Evolutionary conservation across 1,140 invertebrate genomes (phyloP).

Genomic region (Paraescarpia echinospica): DNA sequence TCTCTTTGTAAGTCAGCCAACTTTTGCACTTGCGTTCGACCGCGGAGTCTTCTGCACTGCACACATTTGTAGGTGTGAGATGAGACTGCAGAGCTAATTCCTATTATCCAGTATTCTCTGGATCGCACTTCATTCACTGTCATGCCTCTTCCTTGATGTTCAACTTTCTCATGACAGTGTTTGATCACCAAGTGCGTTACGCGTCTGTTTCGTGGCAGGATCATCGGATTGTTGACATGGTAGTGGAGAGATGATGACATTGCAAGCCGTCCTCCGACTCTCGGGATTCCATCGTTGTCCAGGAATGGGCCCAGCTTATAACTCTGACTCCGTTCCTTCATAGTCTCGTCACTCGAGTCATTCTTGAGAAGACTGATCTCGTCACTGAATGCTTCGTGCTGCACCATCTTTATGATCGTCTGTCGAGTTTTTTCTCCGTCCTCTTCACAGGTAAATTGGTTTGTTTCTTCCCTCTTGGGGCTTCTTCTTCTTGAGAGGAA

Average conservation of each 20-base stretch:
- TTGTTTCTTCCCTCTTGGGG: neutral
- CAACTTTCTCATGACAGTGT: conserved; percentile 31
- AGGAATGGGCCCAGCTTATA: conserved; percentile 32
- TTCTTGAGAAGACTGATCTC: conserved; percentile 22
- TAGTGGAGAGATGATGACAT: neutral
- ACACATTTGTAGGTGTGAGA: conserved; percentile 35
- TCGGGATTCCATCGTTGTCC: conserved; percentile 34
- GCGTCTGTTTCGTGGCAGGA: conserved; percentile 32
- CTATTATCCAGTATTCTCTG: conserved; percentile 36
- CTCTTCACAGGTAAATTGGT: neutral
- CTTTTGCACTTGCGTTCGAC: conserved; percentile 27
- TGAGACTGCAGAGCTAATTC: conserved; percentile 27
- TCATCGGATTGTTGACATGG: conserved; percentile 33
- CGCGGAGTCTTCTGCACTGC: conserved; percentile 28
- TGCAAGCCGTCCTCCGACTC: conserved; percentile 35
- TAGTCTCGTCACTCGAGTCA: neutral
- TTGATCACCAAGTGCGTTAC: conserved; percentile 28
- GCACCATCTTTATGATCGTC: conserved; percentile 17
- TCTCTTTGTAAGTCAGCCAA: conserved; percentile 37
- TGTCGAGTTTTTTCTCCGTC: neutral
- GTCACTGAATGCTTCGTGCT: conserved; percentile 21
- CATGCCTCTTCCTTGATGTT: conserved; percentile 33
- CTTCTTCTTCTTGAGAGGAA: conserved; percentile 1
- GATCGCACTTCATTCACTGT: conserved; percentile 29
- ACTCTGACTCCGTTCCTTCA: conserved; percentile 21